phyloP scores from a whole-genome alignment of 2,113 vertebrate genomes.

The Prietella phreatophila region DNA sequence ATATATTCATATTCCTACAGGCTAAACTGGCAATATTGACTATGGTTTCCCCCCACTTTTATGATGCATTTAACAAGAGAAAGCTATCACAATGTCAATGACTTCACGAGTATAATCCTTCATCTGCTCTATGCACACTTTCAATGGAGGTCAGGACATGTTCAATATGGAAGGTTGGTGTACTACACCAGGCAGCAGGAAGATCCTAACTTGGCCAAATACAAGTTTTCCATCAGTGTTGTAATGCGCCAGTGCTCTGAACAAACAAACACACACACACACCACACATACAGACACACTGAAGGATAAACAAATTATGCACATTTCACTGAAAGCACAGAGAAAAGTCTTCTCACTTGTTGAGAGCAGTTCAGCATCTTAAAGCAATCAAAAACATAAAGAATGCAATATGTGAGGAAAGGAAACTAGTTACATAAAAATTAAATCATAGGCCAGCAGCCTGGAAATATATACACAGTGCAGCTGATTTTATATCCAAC shows the following conservation, averaged over 20 bases:
- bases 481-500: background rate
- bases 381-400: conserved; percentile 47
- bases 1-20: background rate
- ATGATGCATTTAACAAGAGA: background rate
- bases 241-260: conserved; percentile 28
- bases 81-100: background rate
- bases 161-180: background rate
- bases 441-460: conserved; percentile 18
- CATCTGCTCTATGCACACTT: background rate
- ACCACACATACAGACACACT: conserved; percentile 26
- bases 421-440: conserved; percentile 9
- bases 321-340: conserved; percentile 33
- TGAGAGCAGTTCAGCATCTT: conserved; percentile 46
- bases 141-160: background rate
- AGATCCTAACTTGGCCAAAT: conserved; percentile 3
- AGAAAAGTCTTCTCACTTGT: conserved; percentile 26
- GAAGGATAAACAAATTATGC: conserved; percentile 38
- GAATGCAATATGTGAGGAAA: conserved; percentile 29
- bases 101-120: background rate
- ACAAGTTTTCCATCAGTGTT: conserved; percentile 25
- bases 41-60: background rate
- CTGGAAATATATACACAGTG: background rate
- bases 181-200: background rate
- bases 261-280: conserved; percentile 33
- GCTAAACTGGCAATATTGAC: background rate